These are phyloP conservation scores for Euproctis similis DNA, from an alignment of 2,888 invertebrate species.

Conservation along the genomic window DNA sequence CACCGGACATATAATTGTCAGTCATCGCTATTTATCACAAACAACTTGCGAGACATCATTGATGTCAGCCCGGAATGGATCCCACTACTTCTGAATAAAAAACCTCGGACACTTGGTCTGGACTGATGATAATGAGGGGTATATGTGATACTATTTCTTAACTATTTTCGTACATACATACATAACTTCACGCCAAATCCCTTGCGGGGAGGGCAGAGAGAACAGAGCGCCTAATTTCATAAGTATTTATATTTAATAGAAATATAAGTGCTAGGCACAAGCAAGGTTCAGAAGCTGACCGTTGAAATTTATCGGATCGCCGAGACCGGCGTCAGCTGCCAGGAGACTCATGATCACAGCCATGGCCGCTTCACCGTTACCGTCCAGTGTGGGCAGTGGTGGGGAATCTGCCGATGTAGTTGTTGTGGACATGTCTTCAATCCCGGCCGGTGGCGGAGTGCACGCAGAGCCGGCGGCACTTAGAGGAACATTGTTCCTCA, in stretches of 20 bases:
- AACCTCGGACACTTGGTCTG: too few relatives aligned
- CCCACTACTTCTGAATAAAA: too few relatives aligned
- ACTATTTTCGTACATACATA: too few relatives aligned
- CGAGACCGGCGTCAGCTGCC: conserved; percentile 92
- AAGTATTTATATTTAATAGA: background rate
- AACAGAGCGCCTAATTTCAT: too few relatives aligned
- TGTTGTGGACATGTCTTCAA: conserved; percentile 11
- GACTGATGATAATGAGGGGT: too few relatives aligned
- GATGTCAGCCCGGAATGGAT: too few relatives aligned
- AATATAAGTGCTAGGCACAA: conserved; percentile 43
- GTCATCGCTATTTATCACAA: too few relatives aligned
- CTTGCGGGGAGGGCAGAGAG: too few relatives aligned
- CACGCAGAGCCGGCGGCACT: conserved; percentile 35
- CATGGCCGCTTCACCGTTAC: conserved; percentile 93
- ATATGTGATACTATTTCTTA: background rate
- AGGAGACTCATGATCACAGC: conserved; percentile 93
- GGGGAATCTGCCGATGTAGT: conserved; percentile 33
- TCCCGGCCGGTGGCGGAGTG: conserved; percentile 28
- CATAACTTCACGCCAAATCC: too few relatives aligned
- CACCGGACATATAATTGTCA: too few relatives aligned
- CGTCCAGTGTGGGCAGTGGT: conserved; percentile 69
- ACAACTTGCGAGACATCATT: too few relatives aligned
- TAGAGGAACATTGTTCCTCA: conserved; percentile 54
- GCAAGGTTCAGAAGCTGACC: conserved; percentile 89
- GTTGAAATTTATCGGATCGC: conserved; percentile 90